Percentiles rank a stretch among this genome's conserved stretches.
Conservation (phyloP, 2,113 vertebrate species). For the Apteryx owenii region DNA sequence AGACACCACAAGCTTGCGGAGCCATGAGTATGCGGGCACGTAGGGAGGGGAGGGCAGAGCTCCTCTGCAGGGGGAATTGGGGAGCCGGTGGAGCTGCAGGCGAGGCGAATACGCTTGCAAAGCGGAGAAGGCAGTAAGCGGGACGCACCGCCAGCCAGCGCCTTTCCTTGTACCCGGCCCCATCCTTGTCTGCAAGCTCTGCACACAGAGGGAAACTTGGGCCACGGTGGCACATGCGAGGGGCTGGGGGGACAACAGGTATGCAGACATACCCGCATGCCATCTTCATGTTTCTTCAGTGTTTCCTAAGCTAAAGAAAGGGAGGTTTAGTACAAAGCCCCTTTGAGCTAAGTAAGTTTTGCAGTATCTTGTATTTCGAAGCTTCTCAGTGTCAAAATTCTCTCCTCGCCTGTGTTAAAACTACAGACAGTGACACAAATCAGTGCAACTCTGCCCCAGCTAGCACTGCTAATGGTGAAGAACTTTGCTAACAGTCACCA, state of each 20-base stretch:
- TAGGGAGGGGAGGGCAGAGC: neutral
- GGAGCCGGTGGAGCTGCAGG: neutral
- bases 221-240: rapidly evolving
- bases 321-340: neutral
- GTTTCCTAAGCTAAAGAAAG: neutral
- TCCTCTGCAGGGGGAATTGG: neutral
- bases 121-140: neutral
- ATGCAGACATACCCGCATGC: neutral
- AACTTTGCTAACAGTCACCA: neutral
- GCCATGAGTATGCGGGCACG: too few species aligned
- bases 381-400: neutral
- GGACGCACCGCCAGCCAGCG: neutral
- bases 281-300: neutral
- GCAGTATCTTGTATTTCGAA: rapidly evolving
- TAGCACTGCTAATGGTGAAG: too few species aligned
- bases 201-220: neutral
- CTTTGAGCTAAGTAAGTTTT: neutral
- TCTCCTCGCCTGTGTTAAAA: neutral
- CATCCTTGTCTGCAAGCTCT: neutral
- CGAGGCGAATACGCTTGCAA: neutral
- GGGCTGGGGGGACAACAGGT: neutral
- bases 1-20: too few species aligned
- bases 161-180: neutral
- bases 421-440: neutral
- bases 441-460: neutral